These are phyloP conservation scores for Tetraodon nigroviridis DNA, from an alignment of 2,113 vertebrate genomes.

Conservation along the genomic window DNA sequence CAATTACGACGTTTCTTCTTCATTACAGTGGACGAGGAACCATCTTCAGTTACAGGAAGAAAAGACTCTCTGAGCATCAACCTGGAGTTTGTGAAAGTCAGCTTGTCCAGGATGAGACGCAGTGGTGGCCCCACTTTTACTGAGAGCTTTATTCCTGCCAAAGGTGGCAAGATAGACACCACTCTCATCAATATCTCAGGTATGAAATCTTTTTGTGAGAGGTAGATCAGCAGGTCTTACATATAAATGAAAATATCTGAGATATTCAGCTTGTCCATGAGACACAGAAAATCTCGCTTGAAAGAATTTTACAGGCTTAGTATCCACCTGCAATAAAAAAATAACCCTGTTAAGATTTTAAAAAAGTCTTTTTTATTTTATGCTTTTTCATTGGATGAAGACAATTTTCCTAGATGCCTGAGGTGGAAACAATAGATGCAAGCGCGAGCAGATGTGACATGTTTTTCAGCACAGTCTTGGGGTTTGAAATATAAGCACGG, in stretches of 20 bases:
- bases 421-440: no score
- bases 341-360: no score
- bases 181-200: slow-evolving; percentile 98
- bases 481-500: background rate
- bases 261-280: no score
- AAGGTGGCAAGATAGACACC: slow-evolving; percentile 92
- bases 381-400: no score
- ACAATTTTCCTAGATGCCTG: no score
- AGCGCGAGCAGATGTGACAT: no score
- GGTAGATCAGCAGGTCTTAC: no score
- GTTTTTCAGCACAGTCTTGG: background rate
- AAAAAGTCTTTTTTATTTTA: no score
- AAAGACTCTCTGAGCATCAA: slow-evolving; percentile 98
- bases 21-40: slow-evolving; percentile 86
- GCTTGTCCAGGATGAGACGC: slow-evolving; percentile 90
- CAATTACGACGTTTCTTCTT: background rate
- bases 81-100: slow-evolving; percentile 98
- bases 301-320: no score
- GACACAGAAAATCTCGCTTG: no score
- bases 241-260: no score
- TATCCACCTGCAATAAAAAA: no score
- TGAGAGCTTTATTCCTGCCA: slow-evolving; percentile 82
- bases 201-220: slow-evolving; percentile 39
- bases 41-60: slow-evolving; percentile 92
- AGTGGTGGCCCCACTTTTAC: slow-evolving; percentile 88